These are phyloP conservation scores for Rhynchophorus ferrugineus DNA, from an alignment of 1,140 invertebrate genomes.

Conservation along the genomic window DNA sequence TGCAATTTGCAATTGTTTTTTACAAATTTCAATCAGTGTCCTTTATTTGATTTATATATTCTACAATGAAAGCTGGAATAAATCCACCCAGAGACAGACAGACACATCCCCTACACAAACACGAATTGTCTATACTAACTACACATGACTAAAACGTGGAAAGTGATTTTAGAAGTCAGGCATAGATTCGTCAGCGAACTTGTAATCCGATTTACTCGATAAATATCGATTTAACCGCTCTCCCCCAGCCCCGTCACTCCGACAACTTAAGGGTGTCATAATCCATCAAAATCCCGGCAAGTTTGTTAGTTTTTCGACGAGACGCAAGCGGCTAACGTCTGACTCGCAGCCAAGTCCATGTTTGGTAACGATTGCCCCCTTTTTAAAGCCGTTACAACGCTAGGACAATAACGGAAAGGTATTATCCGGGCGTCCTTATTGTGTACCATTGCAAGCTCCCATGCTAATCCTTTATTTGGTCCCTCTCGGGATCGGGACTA, in stretches of 20 bases:
- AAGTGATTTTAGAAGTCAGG: slow-evolving; percentile 4
- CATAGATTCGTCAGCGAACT: slow-evolving; percentile 7
- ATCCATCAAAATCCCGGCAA: slow-evolving; percentile 6
- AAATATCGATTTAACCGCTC: slow-evolving; percentile 12
- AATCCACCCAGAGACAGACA: too few relatives aligned
- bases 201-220: slow-evolving; percentile 17
- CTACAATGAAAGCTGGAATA: too few relatives aligned
- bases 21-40: too few relatives aligned
- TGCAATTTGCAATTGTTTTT: too few relatives aligned
- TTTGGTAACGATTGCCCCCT: slow-evolving; percentile 18
- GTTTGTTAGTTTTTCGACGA: slow-evolving; percentile 18
- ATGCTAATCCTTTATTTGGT: slow-evolving; percentile 14
- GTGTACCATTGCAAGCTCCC: slow-evolving; percentile 6
- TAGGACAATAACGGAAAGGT: slow-evolving; percentile 12
- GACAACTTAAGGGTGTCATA: slow-evolving; percentile 17
- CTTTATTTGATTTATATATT: too few relatives aligned
- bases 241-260: slow-evolving; percentile 4
- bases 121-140: too few relatives aligned
- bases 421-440: slow-evolving; percentile 15
- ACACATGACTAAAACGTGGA: too few relatives aligned
- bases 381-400: slow-evolving; percentile 1
- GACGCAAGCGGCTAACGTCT: slow-evolving; percentile 9
- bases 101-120: too few relatives aligned
- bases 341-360: background rate
- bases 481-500: slow-evolving; percentile 9